Evolutionary conservation across 2,113 vertebrate genomes (phyloP).

Genomic region (Panthera tigris): DNA sequence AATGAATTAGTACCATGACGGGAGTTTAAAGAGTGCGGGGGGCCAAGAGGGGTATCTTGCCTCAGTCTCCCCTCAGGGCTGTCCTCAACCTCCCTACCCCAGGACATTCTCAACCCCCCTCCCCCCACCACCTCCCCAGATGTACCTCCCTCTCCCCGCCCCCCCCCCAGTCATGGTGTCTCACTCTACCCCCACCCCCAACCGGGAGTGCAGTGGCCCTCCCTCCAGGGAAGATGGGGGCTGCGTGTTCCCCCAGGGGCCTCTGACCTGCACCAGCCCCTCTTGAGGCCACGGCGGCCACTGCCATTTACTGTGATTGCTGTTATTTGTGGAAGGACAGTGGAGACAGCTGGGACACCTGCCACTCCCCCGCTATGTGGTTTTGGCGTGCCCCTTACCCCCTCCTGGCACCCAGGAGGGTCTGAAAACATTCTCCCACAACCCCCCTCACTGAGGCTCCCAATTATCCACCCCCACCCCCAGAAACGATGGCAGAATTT

Average conservation of each 20-base stretch:
- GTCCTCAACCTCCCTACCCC: neutral
- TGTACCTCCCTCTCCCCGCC: neutral
- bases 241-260: neutral
- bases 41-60: neutral
- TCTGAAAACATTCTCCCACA: neutral
- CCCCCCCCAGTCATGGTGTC: neutral
- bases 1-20: neutral
- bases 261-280: neutral
- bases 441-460: neutral
- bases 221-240: neutral
- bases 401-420: neutral
- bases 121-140: no score
- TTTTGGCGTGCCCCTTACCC: neutral
- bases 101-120: neutral
- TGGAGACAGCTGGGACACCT: neutral
- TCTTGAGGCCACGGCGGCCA: neutral
- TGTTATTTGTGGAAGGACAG: neutral
- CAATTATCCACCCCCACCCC: neutral
- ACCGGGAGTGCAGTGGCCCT: neutral
- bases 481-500: conserved; percentile 81
- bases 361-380: neutral
- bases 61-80: neutral
- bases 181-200: neutral
- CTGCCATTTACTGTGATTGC: neutral
- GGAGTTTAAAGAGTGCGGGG: neutral